Percentiles rank a stretch among this genome's conserved stretches.
Evolutionary conservation across 2,797 vertebrate species (phyloP).

Genomic region (Tenualosa thibaudeaui): DNA sequence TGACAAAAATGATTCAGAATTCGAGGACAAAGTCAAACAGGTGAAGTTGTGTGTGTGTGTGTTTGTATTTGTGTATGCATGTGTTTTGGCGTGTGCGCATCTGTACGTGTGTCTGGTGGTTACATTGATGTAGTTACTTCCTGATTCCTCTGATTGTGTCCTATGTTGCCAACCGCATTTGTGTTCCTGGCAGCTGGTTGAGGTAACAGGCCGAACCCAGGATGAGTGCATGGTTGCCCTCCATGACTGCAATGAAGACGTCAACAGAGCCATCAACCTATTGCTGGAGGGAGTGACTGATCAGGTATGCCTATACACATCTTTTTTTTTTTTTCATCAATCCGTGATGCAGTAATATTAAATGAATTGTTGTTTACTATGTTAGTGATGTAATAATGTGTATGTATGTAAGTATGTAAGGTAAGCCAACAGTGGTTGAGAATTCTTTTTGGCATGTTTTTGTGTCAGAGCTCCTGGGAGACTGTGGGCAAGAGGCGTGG

Average conservation of each 20-base stretch:
- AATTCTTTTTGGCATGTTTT: background rate
- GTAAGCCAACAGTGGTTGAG: background rate
- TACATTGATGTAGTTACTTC: background rate
- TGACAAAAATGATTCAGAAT: constrained; percentile 94
- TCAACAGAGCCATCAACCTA: constrained; percentile 96
- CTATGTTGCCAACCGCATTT: constrained; percentile 10
- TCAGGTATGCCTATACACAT: constrained; percentile 70
- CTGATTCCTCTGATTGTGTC: background rate
- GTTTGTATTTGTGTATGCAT: too few relatives aligned
- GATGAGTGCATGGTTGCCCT: constrained; percentile 96
- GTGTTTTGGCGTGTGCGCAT: too few relatives aligned
- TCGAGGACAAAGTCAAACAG: constrained; percentile 97
- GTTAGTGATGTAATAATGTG: too few relatives aligned
- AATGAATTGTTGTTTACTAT: too few relatives aligned
- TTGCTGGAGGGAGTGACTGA: constrained; percentile 93
- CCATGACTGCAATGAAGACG: constrained; percentile 95
- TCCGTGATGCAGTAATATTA: background rate
- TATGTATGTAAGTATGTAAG: background rate
- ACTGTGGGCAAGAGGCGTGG: constrained; percentile 94
- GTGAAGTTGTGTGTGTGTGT: constrained; percentile 60
- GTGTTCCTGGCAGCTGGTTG: constrained; percentile 82
- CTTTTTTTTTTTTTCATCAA: too few relatives aligned
- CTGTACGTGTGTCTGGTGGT: background rate
- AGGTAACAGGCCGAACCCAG: constrained; percentile 94
- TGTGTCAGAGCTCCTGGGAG: constrained; percentile 92